These are phyloP conservation scores for Endomychus coccineus DNA, from an alignment of 2,888 invertebrate species.

Conservation along the genomic window DNA sequence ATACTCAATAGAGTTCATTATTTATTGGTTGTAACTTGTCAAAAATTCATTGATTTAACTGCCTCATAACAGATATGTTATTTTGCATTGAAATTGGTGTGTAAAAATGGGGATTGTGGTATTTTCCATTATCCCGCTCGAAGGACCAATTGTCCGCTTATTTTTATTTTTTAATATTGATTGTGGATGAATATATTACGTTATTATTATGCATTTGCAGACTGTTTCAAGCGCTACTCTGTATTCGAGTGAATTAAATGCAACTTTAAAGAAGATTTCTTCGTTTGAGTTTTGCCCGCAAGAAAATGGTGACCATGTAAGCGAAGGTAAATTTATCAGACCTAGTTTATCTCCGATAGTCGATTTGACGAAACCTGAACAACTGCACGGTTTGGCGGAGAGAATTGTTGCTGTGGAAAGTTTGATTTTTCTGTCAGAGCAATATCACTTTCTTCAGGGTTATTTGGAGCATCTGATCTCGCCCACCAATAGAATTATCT, in stretches of 20 bases:
- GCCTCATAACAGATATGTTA: too few species aligned
- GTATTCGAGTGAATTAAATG: constrained; percentile 62
- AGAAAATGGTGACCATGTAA: constrained; percentile 28
- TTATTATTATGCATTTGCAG: too few species aligned
- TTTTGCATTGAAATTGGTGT: too few species aligned
- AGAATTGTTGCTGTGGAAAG: constrained; percentile 91
- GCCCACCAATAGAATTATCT: constrained; percentile 56
- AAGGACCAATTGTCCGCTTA: too few species aligned
- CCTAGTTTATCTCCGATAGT: constrained; percentile 55
- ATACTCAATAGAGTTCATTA: too few species aligned
- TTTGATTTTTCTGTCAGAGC: constrained; percentile 79
- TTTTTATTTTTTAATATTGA: too few species aligned
- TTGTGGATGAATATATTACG: too few species aligned
- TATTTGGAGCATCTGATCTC: constrained; percentile 80
- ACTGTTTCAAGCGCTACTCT: constrained; percentile 48
- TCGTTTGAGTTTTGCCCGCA: constrained; percentile 53
- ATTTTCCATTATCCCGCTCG: too few species aligned
- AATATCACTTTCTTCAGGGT: constrained; percentile 75
- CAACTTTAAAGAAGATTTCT: constrained; percentile 68
- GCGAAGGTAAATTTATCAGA: constrained; percentile 44
- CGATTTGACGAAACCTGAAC: constrained; percentile 60
- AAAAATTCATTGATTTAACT: too few species aligned
- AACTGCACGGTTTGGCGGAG: constrained; percentile 74
- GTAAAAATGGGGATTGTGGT: too few species aligned
- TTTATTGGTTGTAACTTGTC: too few species aligned